Evolutionary conservation across 2,888 invertebrate species (phyloP), one percentile per base, ranked within the genome.

Genomic region (Ctena decussata): DNA sequence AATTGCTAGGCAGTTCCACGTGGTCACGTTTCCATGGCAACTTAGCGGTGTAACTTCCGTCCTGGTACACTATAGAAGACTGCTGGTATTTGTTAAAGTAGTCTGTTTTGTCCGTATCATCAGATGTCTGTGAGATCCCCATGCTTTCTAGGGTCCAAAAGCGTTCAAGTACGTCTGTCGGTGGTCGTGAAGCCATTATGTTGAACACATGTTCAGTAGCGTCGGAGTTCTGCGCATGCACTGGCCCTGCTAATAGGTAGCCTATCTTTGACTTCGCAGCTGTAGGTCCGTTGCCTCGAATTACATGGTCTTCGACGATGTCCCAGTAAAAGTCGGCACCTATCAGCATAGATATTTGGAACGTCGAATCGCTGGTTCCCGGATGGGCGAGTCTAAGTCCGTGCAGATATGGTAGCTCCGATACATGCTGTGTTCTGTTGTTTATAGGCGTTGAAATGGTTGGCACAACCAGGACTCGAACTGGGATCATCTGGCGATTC

Each of bases 271-370:
- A 89, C n/a, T 77, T 69, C 0, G 87, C 86, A 12, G 89, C 86
- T 6, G 78, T 86, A 49, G 84, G 89, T 46, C 86, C 89, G n/a
- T 81, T 35, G 15, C 84, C 82, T 39, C 84, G 37, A 15, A 86
- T 46, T 21, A 86, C 77, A 2, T 44, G 69, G 70, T 86, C 75
- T 32, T 71, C 57, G 0, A 87, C 87, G 18, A 87, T 73, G 5
- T 85, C 71, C 87, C 86, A 89, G 72, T 84, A 89, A 30, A 53
- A 53, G 71, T 87, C 89, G 18, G 84, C 87, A 18, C 85, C 87
- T 21, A 89, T 89, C 30, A 87, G 71, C 15, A 84, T 37, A 18
- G 82, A 77, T 1, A 87, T 71, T 1, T 35, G n/a, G 46, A 87
- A 84, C 1, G 32, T 24, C 3, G 79, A 73, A 18, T 77, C 69